Conservation (phyloP, 1,140 invertebrate species). For the Campoletis sonorensis region DNA sequence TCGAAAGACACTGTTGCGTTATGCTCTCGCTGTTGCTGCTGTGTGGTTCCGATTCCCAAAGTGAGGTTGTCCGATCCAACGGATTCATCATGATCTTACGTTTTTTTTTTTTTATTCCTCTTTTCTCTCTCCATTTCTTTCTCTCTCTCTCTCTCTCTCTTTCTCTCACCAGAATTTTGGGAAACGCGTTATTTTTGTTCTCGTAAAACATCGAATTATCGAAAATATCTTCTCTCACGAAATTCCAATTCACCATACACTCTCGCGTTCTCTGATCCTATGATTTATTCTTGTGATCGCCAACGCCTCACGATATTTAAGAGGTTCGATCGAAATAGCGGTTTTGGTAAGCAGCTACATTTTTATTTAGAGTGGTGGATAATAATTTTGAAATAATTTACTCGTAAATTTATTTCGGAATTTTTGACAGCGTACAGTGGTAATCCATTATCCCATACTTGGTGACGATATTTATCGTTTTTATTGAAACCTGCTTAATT, state of each 20-base stretch:
- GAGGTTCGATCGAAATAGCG: conserved; percentile 14
- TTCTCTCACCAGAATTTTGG: background rate
- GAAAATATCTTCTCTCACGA: background rate
- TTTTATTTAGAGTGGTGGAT: background rate
- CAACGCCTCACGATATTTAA: conserved; percentile 8
- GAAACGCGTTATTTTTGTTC: conserved; percentile 28
- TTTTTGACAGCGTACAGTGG: conserved; percentile 5
- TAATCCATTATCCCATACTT: conserved; percentile 29
- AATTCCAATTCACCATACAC: conserved; percentile 12
- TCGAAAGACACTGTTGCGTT: conserved; percentile 41
- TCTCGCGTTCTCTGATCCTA: conserved; percentile 19
- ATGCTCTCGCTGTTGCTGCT: conserved; percentile 29
- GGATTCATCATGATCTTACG: conserved; percentile 30
- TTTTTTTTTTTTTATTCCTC: conserved; percentile 20
- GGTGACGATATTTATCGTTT: background rate
- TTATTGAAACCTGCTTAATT: conserved; percentile 6
- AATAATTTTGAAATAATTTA: conserved; percentile 23
- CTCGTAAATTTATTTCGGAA: background rate
- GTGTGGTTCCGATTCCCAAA: conserved; percentile 14
- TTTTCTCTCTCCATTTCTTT: conserved; percentile 28
- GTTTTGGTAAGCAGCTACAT: background rate
- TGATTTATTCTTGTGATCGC: conserved; percentile 10
- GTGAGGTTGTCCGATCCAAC: conserved; percentile 27
- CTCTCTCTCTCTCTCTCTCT: conserved; percentile 43
- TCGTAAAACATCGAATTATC: conserved; percentile 29